These are phyloP conservation scores for Barnardius zonarius DNA, from an alignment of 2,113 vertebrate species.

Conservation along the genomic window DNA sequence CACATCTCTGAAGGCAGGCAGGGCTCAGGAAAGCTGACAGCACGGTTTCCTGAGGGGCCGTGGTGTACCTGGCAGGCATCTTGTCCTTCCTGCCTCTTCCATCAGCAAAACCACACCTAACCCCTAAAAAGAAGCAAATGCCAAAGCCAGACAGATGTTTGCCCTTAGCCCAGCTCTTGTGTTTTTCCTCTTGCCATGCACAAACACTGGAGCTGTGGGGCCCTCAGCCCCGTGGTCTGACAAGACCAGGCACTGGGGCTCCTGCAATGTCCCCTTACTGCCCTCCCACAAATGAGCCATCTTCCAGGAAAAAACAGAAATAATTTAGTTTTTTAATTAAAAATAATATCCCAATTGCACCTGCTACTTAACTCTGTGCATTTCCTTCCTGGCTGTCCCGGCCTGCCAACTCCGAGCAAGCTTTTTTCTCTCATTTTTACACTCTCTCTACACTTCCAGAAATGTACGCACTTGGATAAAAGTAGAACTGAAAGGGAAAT, in stretches of 20 bases:
- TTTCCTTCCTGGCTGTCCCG: slow-evolving; percentile 17
- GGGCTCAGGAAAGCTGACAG: neutral
- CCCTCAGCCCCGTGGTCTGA: neutral
- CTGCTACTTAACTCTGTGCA: slow-evolving; percentile 18
- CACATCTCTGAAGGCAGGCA: no score
- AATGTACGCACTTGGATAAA: slow-evolving; percentile 48
- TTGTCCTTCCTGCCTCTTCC: neutral
- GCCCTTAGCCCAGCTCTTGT: neutral
- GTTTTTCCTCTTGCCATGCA: neutral
- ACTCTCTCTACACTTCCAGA: slow-evolving; percentile 61
- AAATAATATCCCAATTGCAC: neutral
- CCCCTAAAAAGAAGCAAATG: neutral
- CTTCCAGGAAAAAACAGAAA: neutral
- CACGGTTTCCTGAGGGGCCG: neutral
- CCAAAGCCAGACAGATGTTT: neutral
- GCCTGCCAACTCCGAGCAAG: slow-evolving; percentile 33
- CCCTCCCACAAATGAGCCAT: neutral
- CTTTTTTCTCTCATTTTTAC: slow-evolving; percentile 52
- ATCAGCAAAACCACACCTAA: neutral
- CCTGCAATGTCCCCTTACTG: neutral
- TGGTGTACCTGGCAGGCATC: neutral
- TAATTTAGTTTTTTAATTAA: neutral
- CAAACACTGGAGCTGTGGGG: neutral
- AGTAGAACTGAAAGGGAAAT: slow-evolving; percentile 58
- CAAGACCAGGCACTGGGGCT: accelerated